phyloP scores from a whole-genome alignment of 2,113 vertebrate species.

The Myotis lucifugus region DNA sequence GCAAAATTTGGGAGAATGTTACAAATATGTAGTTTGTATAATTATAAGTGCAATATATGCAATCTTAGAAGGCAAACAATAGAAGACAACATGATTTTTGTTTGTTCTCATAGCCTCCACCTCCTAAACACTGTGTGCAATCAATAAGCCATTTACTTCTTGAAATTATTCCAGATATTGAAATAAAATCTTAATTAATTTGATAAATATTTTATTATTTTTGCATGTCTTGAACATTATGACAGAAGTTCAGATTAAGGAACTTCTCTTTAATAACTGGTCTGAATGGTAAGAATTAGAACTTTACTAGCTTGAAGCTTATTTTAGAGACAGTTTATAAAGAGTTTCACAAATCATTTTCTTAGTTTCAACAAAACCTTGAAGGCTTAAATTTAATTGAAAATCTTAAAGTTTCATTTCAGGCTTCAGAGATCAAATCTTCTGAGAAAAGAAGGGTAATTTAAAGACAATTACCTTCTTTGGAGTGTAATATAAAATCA shows the following conservation, averaged over 20 bases:
- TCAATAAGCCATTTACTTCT: not conserved
- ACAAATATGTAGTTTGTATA: not conserved
- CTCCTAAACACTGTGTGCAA: not conserved
- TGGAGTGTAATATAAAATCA: slow-evolving; percentile 38
- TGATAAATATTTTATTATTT: not conserved
- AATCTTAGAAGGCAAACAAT: not conserved
- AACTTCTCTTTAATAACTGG: slow-evolving; percentile 21
- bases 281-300: slow-evolving; percentile 46
- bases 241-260: not conserved
- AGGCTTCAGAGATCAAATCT: slow-evolving; percentile 67
- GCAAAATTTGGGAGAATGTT: not conserved
- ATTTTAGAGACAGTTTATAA: slow-evolving; percentile 56
- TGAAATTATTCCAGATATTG: not conserved
- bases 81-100: not conserved
- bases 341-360: slow-evolving; percentile 68
- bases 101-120: not conserved
- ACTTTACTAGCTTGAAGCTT: slow-evolving; percentile 62
- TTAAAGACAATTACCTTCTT: slow-evolving; percentile 53
- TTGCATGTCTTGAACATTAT: not conserved
- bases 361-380: slow-evolving; percentile 74
- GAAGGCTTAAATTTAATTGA: slow-evolving; percentile 78
- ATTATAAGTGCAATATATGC: not conserved
- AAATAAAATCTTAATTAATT: slow-evolving; percentile 3
- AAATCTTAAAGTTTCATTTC: slow-evolving; percentile 74
- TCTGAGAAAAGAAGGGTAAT: slow-evolving; percentile 46